phyloP scores from a whole-genome alignment of 2,797 vertebrate genomes.

The Etheostoma nigrum region DNA sequence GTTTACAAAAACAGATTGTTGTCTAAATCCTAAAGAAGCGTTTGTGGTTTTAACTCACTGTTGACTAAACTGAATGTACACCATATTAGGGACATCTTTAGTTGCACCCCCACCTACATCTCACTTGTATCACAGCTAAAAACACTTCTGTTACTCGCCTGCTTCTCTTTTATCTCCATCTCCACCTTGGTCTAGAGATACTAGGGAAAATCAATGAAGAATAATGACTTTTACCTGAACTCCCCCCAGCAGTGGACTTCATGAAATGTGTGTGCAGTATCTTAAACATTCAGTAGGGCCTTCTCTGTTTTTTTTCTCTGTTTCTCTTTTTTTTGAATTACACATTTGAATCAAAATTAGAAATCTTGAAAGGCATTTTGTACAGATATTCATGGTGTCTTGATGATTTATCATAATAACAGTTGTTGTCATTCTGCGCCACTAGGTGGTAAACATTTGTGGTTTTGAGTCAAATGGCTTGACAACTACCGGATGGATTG shows the following conservation, averaged over 20 bases:
- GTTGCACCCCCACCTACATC: neutral
- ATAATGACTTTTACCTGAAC: slow-evolving; percentile 52
- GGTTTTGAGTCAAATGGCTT: neutral
- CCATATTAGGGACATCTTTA: slow-evolving; percentile 1
- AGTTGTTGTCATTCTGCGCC: neutral
- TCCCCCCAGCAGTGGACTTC: slow-evolving; percentile 34
- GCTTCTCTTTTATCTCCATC: slow-evolving; percentile 43
- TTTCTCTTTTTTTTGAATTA: neutral
- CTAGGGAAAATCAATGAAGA: slow-evolving; percentile 53
- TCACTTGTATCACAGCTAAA: slow-evolving; percentile 26
- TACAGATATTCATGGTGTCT: neutral
- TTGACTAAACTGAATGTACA: slow-evolving; percentile 14
- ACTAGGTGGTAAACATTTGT: no score
- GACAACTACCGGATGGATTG: neutral
- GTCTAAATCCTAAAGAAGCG: neutral
- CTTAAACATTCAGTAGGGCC: neutral
- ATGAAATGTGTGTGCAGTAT: slow-evolving; percentile 23
- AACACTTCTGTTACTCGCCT: slow-evolving; percentile 18
- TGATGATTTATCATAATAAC: neutral
- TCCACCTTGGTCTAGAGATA: slow-evolving; percentile 25
- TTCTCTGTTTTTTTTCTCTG: neutral
- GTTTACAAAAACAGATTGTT: slow-evolving; percentile 23
- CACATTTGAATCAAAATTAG: neutral
- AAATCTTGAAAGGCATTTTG: neutral
- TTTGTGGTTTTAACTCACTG: slow-evolving; percentile 16